These are phyloP conservation scores for Rhinatrema bivittatum DNA, from an alignment of 2,797 vertebrate genomes.

Conservation along the genomic window DNA sequence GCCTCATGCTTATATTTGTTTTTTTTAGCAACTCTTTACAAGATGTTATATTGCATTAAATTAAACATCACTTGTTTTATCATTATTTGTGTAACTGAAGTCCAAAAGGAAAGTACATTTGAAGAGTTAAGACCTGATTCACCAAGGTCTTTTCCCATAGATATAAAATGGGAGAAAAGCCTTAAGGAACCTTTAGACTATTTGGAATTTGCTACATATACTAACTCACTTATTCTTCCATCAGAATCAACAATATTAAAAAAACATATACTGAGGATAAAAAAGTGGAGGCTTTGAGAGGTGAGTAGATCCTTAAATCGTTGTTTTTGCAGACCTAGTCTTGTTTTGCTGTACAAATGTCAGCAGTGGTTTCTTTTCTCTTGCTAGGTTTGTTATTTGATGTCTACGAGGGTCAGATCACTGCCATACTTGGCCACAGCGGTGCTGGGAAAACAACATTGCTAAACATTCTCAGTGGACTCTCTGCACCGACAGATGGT, in stretches of 20 bases:
- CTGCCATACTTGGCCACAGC: conserved; percentile 83
- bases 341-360: not conserved
- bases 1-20: no score
- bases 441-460: conserved; percentile 86
- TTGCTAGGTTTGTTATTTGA: conserved; percentile 71
- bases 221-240: conserved; percentile 9
- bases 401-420: conserved; percentile 90
- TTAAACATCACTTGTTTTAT: no score
- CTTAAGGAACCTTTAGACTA: not conserved
- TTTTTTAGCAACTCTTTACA: no score
- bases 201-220: not conserved
- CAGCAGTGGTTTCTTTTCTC: no score
- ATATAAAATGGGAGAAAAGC: no score
- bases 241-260: conserved; percentile 74
- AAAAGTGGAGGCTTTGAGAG: conserved; percentile 76
- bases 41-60: no score
- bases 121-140: no score
- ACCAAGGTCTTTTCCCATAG: no score
- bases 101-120: no score
- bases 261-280: conserved; percentile 69
- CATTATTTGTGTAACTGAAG: no score
- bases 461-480: conserved; percentile 82
- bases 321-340: not conserved
- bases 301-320: conserved; percentile 41
- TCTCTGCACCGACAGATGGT: conserved; percentile 70